Conservation (phyloP, 2,113 vertebrate genomes). For the Lynx canadensis region DNA sequence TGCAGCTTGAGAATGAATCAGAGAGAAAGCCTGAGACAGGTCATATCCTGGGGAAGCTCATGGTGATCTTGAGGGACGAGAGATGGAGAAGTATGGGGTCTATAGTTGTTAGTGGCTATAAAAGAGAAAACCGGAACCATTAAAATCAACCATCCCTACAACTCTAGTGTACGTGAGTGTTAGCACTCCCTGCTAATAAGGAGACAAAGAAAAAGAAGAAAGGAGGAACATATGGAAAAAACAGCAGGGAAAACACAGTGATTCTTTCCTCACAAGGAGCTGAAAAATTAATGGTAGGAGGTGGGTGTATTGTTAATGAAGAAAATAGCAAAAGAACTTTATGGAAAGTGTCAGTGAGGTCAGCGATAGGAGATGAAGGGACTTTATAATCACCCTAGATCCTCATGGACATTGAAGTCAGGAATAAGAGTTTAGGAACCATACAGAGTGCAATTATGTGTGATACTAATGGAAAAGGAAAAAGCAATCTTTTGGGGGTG, state of each 20-base stretch:
- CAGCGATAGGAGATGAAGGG: constrained; percentile 61
- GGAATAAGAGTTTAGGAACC: constrained; percentile 77
- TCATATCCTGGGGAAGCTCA: background rate
- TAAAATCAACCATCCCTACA: constrained; percentile 38
- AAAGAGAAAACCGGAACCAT: constrained; percentile 18
- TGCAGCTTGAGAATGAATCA: background rate
- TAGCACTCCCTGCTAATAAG: constrained; percentile 56
- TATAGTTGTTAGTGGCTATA: background rate
- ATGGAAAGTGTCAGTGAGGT: constrained; percentile 62
- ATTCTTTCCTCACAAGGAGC: constrained; percentile 65
- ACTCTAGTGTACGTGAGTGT: background rate
- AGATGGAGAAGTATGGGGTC: background rate
- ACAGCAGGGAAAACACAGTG: constrained; percentile 71
- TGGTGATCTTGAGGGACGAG: background rate
- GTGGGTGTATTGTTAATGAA: constrained; percentile 43
- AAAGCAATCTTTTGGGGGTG: constrained; percentile 82
- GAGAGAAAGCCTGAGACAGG: background rate
- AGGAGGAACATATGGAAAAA: constrained; percentile 74
- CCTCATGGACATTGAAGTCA: constrained; percentile 62
- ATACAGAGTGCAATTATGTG: constrained; percentile 82
- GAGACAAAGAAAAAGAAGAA: constrained; percentile 54
- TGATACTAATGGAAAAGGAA: constrained; percentile 80
- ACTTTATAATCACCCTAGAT: constrained; percentile 69
- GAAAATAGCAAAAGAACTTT: constrained; percentile 53
- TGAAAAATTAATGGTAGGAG: constrained; percentile 69